Base-by-base conservation (phyloP, 2,888 invertebrate genomes). In the Polymixis lichenea region DNA sequence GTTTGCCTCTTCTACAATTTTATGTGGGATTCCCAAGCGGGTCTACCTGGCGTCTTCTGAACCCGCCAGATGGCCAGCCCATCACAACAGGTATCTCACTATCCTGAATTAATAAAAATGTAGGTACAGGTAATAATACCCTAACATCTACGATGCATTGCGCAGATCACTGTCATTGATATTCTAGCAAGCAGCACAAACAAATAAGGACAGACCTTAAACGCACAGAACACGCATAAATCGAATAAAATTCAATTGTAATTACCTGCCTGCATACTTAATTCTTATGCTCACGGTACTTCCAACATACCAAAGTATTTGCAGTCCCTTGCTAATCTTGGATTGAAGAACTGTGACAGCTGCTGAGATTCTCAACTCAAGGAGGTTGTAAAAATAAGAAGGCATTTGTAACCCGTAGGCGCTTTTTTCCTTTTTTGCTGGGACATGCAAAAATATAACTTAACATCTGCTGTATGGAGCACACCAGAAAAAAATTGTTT, bases 381-480 rank as follows among this genome's bases (percentile, higher is more conserved):
- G 72, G 58, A 68, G 66, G 78, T 81, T 76, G 76, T 85, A 80
- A 87, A 80, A 87, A 78, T 76, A 72, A 69, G 68, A 76, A 80
- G 68, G 72, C 79, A 77, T 78, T 85, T 74, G 60, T 78, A 73
- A 49, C 73, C 85, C 72, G 69, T 62, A 74, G 82, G 85, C 78
- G 62, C 61, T 85, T 82, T 71, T 68, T 71, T 38, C 22, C 5
- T 38, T 71, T 71, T 77, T 81, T 43, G n/a, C 64, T 58, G 67
- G 15, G 11, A 58, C 56, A 67, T 72, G 70, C 64, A 64, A 77
- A 67, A 77, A 70, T 65, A 6, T 60, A 70, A 22, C 43, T 28
- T 43, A 81, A 75, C 72, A 84, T 75, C 67, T 77, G 66, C 43
- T 77, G 22, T 32, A 15, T 22, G 15, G 46, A 22, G 15, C 5